Evolutionary conservation across 1,140 invertebrate species (phyloP), one percentile per base, ranked within the genome.

Genomic region (Bombus turneri): DNA sequence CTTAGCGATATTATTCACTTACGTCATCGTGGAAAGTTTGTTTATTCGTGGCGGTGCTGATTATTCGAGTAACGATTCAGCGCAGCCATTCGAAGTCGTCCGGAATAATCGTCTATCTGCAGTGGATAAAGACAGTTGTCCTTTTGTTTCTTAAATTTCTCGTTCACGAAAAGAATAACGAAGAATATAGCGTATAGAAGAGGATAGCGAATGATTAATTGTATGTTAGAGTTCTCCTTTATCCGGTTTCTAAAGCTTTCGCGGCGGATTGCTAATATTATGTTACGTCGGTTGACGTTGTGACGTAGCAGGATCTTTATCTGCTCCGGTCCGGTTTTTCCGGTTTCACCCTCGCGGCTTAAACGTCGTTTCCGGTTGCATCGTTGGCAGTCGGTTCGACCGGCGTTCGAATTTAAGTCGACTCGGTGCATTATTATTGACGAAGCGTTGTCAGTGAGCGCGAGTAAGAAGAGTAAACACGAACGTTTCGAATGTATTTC

Each of bases 181-280:
- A 41, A 15, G 25, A 39, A n/a, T 41, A 8, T 1, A 12, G 22
- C 39, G 22, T n/a, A 0, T 68, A 62, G 9, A 89, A 75, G 89
- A 87, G 87, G 83, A 88, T 69, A 64, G 73, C 57, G 53, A 72
- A 59, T 34, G 78, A 92, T 92, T 92, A 91, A 92, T 92, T 86
- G 89, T 88, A 91, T 77, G 89, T 83, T 85, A 79, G 86, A 90
- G 85, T 88, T 83, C 87, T 91, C 81, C 82, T 92, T 92, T 91
- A 91, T 92, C 89, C 87, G 84, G 69, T 88, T 91, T 87, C 85
- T 85, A 90, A 92, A 92, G 91, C 91, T 91, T 90, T 90, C 86
- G 74, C 83, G 72, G 80, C 43, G 85, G 85, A 91, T 91, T 75
- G 89, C 68, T 85, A 88, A 91, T 91, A 91, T 91, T 80, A 74